Base-by-base conservation (phyloP, 2,888 invertebrate species). In the Drosophila lacicola region DNA sequence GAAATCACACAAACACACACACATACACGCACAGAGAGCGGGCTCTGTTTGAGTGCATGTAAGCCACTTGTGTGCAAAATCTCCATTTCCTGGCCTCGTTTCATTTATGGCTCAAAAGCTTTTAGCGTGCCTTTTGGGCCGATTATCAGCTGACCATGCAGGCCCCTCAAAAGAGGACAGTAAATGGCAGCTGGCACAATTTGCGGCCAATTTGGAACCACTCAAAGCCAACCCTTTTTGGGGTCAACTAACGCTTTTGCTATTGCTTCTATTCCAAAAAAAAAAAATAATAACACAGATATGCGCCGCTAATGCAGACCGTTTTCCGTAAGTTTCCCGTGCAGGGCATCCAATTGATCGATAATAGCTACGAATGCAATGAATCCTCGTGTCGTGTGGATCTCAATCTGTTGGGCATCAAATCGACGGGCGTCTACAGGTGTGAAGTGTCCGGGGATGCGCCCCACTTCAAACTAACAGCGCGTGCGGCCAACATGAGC, bases 401-500 rank as follows among this genome's bases (percentile, higher is more conserved):
- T 50, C 79, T 92, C 55, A 88, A 88, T 76, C 80, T 90, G 74
- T 85, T 91, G 82, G 89, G 89, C 64, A 72, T 83, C 76, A 90
- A 89, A 65, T 90, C 92, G 55, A 86, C 91, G 55, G 95, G 95
- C 39, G 93, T 93, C 45, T 95, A 94, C 79, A 91, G 94, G 63
- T 95, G 94, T 87, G 95, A 95, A 89, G 93, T 95, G 46, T 94
- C 94, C 68, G 93, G 94, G 56, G 94, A 95, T 90, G 94, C 94
- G 6, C 94, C 94, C 1, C 93, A 94, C 60, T 94, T 94, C 79
- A 92, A 93, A 74, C 91, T 94, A 62, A 93, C 93, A 13, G 93
- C 93, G 41, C 92, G 93, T 70, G 93, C 93, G 21, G 93, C 93
- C 73, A 94, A 94, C 82, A 93, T 94, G 90, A 94, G 93, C n/a